Conservation (phyloP, 2,797 vertebrate species). For the Otus scops region DNA sequence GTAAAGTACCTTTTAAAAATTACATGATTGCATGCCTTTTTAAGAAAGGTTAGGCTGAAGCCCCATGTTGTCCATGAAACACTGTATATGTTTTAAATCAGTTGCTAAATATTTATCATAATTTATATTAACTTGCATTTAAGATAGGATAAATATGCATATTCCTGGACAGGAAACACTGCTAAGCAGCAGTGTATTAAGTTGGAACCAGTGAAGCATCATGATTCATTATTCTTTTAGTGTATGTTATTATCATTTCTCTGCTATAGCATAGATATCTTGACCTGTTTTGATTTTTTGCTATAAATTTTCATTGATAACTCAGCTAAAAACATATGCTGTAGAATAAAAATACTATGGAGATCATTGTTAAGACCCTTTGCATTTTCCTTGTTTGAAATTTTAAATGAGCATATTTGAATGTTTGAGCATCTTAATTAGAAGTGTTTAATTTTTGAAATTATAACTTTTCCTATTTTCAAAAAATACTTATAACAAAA, state of each 20-base stretch:
- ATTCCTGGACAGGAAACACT: not conserved
- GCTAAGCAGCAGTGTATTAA: not conserved
- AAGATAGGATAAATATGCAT: not conserved
- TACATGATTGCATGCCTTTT: not conserved
- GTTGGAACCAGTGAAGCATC: not conserved
- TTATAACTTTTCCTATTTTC: not conserved
- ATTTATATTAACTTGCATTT: not conserved
- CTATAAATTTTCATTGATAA: not conserved
- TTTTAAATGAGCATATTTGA: not conserved
- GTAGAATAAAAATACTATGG: not conserved
- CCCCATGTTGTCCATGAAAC: not conserved
- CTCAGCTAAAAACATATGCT: not conserved
- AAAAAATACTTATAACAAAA: not conserved
- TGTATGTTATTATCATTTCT: not conserved
- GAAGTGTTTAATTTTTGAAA: not conserved
- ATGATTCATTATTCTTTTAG: not conserved
- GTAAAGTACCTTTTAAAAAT: not conserved
- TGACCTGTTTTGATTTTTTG: not conserved
- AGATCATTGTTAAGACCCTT: not conserved
- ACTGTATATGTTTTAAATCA: not conserved
- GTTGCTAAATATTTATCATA: not conserved
- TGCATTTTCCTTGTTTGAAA: not conserved
- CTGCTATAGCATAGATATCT: not conserved
- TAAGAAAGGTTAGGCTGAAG: not conserved
- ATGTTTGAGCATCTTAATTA: not conserved